Base-by-base conservation (phyloP, 2,888 invertebrate species). In the Archips crataeganus region DNA sequence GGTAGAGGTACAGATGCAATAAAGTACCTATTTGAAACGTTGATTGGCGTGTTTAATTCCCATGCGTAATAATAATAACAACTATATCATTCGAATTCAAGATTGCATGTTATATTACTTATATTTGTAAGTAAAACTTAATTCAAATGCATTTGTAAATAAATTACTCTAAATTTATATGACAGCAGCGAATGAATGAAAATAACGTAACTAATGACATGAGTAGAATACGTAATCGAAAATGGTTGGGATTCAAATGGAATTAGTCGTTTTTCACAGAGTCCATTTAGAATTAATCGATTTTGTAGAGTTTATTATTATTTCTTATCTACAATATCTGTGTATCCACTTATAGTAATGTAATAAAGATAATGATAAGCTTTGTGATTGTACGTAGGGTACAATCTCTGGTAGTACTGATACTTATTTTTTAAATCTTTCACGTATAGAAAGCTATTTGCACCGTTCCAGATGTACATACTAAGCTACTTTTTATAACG, bases 131-230 rank as follows among this genome's bases (percentile, higher is more conserved):
- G 49, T 13, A 49, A 49, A 49, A 49, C 49, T n/a, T 70, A 32
- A 11, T 36, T 36, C 8, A 45, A 59, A 49, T 34, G 51, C 60
- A 69, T 60, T 65, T 15, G 36, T 47, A 42, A 65, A 64, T 65
- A 65, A 74, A 70, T 74, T 69, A 74, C 65, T 74, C 57, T 57
- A 54, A 54, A 60, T 64, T 73, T 60, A 74, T 70, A 70, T 74
- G 23, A 64, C 9, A 36, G 39, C 45, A 61, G 11, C 42, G 15
- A 64, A 69, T 59, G 34, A 74, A 74, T 65, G 69, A 70, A 23
- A 74, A 74, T 65, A 34, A 54, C 64, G 34, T 51, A 51, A 49
- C 69, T 69, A 70, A 74, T 54, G 60, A 13, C 64, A 39, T 65
- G 59, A 45, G 65, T 74, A 54, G 36, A 68, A 49, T 60, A 60